Percentiles rank a stretch among this genome's conserved stretches.
Evolutionary conservation across 2,113 vertebrate genomes (phyloP).

Genomic region (Steatornis caripensis): DNA sequence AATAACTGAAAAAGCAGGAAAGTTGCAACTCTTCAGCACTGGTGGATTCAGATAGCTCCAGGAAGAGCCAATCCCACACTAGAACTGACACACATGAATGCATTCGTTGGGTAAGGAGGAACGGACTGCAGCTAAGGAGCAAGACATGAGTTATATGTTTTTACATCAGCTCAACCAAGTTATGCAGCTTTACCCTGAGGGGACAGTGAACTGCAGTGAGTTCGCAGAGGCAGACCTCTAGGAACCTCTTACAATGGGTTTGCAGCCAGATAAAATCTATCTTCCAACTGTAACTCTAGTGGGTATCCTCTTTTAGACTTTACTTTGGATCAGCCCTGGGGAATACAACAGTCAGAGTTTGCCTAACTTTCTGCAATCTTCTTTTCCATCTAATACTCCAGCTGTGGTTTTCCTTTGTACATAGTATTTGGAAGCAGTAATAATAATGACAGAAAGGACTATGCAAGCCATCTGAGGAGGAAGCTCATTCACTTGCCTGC

Average conservation of each 20-base stretch:
- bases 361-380: background rate
- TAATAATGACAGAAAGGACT: background rate
- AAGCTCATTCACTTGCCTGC: slow-evolving; percentile 14
- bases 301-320: background rate
- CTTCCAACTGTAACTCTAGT: background rate
- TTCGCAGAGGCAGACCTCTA: background rate
- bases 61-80: background rate
- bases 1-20: background rate
- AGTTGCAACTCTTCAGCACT: background rate
- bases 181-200: background rate
- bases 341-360: background rate
- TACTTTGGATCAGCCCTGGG: background rate
- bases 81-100: background rate
- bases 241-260: background rate
- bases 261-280: background rate
- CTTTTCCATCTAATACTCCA: background rate
- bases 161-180: background rate
- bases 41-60: background rate
- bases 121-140: rapidly evolving
- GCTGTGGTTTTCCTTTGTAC: background rate
- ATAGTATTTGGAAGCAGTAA: background rate
- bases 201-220: background rate
- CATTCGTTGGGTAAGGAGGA: background rate
- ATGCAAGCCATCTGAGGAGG: slow-evolving; percentile 7
- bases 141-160: background rate